Evolutionary conservation across 2,113 vertebrate genomes (phyloP), one percentile per base, ranked within the genome.

Genomic region (Myotis davidii): DNA sequence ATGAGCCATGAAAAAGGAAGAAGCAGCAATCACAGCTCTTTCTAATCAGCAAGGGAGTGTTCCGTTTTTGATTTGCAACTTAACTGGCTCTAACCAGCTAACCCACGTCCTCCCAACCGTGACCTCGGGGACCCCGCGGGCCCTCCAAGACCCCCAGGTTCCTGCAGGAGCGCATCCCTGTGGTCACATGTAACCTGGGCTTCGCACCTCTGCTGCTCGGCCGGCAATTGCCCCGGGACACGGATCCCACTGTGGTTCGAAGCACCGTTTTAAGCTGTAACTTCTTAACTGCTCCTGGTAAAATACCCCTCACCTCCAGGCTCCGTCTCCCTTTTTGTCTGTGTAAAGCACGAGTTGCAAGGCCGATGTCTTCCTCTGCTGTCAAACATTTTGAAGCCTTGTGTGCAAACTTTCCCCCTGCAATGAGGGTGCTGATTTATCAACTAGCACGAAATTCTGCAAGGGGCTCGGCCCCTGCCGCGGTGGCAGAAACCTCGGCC

Each of bases 211-310:
- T 6, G 23, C 32, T 83, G 45, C 50, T 94, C 39, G 6, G 8
- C 42, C 64, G 77, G 50, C 94, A 72, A 34, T 86, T 65, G 85
- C 64, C 88, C 76, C 74, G 87, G 48, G 87, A 97, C 90, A 97
- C 74, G 37, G 94, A 87, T 93, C 94, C 90, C 81, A 94, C 45
- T 13, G 90, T 1, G 39, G 83, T 74, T 78, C 37, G 84, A 92
- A 85, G 94, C 94, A 77, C 82, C 27, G 87, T 77, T 96, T 96
- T 77, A 95, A 91, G 88, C 48, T 52, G 72, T 92, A 88, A n/a
- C 56, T 79, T 95, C 83, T 96, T 93, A 88, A 93, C 82, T 74
- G 79, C 45, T 92, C 72, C 87, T 85, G 91, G 85, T 86, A 86
- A 95, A 94, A 92, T 67, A 91, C 10, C 21, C 42, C 78, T 56